Conservation (phyloP, 2,797 vertebrate genomes). For the Hypotaenidia okinawae region DNA sequence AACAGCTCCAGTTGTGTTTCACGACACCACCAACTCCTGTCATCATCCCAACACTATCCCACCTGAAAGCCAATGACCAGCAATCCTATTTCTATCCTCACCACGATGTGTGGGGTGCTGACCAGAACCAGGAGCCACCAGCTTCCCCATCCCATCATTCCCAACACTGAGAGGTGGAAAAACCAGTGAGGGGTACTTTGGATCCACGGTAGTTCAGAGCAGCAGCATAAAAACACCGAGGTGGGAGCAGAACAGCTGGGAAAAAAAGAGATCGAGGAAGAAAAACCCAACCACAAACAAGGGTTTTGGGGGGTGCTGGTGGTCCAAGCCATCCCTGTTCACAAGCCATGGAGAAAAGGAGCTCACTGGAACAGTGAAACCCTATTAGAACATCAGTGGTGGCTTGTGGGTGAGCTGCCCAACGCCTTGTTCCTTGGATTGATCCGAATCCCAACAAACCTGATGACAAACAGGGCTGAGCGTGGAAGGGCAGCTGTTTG, state of each 20-base stretch:
- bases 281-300: neutral
- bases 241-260: too few species aligned
- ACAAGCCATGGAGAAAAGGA: rapidly evolving
- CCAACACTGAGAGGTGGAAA: neutral
- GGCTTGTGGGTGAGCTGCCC: too few species aligned
- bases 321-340: neutral
- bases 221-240: neutral
- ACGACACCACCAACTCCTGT: neutral
- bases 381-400: too few species aligned
- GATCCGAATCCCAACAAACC: too few species aligned
- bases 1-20: neutral
- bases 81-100: neutral
- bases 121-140: neutral
- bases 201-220: neutral
- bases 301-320: neutral
- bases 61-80: neutral
- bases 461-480: too few species aligned
- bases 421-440: too few species aligned
- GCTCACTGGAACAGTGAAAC: rapidly evolving
- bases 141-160: neutral
- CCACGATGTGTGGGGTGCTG: neutral
- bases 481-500: too few species aligned
- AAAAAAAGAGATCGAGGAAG: neutral
- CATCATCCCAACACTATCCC: neutral
- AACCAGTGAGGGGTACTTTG: neutral